Conservation (phyloP, 2,797 vertebrate species). For the Lateolabrax maculatus region DNA sequence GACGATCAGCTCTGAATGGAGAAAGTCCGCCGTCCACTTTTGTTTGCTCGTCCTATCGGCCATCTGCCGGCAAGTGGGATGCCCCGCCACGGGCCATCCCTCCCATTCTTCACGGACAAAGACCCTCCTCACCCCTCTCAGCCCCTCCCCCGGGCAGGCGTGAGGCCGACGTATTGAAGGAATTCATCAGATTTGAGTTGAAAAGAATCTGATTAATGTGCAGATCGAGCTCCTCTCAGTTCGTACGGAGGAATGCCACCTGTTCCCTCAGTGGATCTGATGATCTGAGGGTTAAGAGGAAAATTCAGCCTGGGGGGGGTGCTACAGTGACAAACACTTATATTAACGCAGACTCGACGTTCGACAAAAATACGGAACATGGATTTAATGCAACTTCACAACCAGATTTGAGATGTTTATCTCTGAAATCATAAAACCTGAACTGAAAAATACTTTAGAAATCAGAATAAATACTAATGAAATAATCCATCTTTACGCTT, state of each 20-base stretch:
- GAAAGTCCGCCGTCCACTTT: slow-evolving; percentile 64
- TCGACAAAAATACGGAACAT: no score
- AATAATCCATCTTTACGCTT: no score
- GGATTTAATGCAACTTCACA: no score
- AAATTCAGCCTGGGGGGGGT: not conserved
- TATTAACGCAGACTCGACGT: no score
- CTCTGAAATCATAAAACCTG: no score
- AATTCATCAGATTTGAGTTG: slow-evolving; percentile 56
- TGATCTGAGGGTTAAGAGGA: not conserved
- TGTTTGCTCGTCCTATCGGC: slow-evolving; percentile 66
- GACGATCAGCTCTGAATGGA: slow-evolving; percentile 30
- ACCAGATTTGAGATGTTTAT: no score
- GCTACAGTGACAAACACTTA: no score
- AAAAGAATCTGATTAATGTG: slow-evolving; percentile 55
- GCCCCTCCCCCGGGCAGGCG: slow-evolving; percentile 17
- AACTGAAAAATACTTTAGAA: no score
- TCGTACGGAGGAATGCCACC: slow-evolving; percentile 67
- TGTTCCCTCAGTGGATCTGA: slow-evolving; percentile 37
- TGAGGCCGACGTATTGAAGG: slow-evolving; percentile 53
- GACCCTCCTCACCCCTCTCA: slow-evolving; percentile 8
- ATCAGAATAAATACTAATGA: no score
- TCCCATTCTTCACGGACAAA: slow-evolving; percentile 67
- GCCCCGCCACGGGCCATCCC: slow-evolving; percentile 58
- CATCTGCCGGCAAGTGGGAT: slow-evolving; percentile 77
- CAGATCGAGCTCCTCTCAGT: slow-evolving; percentile 26